These are phyloP conservation scores for Clusia tigrina DNA, from an alignment of 2,888 invertebrate genomes.

Conservation along the genomic window DNA sequence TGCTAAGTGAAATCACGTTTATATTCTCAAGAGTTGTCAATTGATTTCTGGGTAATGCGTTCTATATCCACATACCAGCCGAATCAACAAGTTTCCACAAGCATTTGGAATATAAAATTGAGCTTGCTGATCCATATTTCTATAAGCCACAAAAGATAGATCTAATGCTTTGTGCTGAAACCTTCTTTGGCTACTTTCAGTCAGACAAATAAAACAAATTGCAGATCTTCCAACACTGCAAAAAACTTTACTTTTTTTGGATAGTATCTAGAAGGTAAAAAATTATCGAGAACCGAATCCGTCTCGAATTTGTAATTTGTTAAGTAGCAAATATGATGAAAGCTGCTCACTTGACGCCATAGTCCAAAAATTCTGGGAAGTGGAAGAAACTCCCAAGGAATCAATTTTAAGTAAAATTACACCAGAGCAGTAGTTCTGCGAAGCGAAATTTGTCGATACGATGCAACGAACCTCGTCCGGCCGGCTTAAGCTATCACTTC, in stretches of 20 bases:
- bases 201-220: constrained; percentile 23
- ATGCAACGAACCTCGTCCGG: constrained; percentile 20
- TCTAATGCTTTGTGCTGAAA: constrained; percentile 23
- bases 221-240: neutral
- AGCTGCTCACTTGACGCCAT: constrained; percentile 10
- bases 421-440: constrained; percentile 21
- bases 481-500: constrained; percentile 26
- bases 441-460: constrained; percentile 16
- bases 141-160: no score
- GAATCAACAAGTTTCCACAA: constrained; percentile 12
- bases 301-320: neutral
- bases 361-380: constrained; percentile 18
- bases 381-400: constrained; percentile 20
- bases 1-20: constrained; percentile 21
- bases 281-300: no score
- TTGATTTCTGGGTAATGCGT: constrained; percentile 18
- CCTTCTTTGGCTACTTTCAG: constrained; percentile 25
- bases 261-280: no score
- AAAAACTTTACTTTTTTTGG: neutral
- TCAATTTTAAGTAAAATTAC: constrained; percentile 14
- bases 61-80: constrained; percentile 25
- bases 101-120: constrained; percentile 22
- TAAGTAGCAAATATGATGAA: neutral
- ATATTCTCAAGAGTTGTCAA: constrained; percentile 10
- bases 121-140: constrained; percentile 19